Base-by-base conservation (phyloP, 1,140 invertebrate genomes). In the Grapholita molesta region DNA sequence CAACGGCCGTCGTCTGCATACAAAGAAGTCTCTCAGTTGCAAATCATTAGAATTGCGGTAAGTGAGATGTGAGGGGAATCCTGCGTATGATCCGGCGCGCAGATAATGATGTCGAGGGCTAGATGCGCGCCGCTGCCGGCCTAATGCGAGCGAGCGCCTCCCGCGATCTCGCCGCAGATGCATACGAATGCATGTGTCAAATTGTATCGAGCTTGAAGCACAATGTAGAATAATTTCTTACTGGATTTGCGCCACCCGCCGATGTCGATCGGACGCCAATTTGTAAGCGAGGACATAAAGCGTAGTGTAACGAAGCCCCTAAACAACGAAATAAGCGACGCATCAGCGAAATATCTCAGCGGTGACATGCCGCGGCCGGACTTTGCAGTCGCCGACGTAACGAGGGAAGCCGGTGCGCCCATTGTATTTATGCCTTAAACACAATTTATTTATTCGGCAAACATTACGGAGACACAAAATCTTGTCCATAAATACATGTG, bases 381-480 rank as follows among this genome's bases (percentile, higher is more conserved):
- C 84, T 89, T 86, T 88, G 86, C 81, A 87, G 83, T 88, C 82
- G 82, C 89, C 87, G 88, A 86, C 84, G 80, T 91, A 89, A 91
- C 87, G 87, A 91, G 84, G 75, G 81, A 72, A 82, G 84, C 88
- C 80, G 77, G 73, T 75, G 76, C 77, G 77, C 79, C 88, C 87
- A 91, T 91, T 89, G 89, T 91, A 91, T 89, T 89, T 89, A 86
- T 89, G 86, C 85, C 79, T 88, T 72, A 82, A 79, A 83, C 83
- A 79, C 84, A 84, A 89, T 90, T 89, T 91, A 91, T 89, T 88
- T 88, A 89, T 89, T 91, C 86, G 89, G 82, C 84, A 84, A 89
- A 90, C 87, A 91, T 91, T 89, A 89, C 83, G 83, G 84, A 87
- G 88, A 88, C 88, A 91, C 89, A 88, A 91, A 91, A 89, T 89